Evolutionary conservation across 2,113 vertebrate genomes (phyloP).

Genomic region (Ammodytes marinus): DNA sequence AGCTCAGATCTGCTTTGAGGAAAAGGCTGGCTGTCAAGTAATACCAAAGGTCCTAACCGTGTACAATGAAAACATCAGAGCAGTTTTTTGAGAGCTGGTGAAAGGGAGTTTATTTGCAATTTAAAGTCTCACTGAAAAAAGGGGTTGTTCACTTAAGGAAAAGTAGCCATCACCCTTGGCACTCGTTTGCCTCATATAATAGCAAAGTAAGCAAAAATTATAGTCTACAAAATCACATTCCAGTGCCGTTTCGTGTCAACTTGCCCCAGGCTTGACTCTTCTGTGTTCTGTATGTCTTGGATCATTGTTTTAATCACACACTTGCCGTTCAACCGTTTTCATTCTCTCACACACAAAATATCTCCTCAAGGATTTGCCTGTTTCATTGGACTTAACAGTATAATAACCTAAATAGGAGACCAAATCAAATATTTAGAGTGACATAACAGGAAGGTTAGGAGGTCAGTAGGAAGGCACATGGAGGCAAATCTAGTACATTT

Average conservation of each 20-base stretch:
- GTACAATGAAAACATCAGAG: background rate
- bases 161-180: background rate
- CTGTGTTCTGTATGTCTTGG: background rate
- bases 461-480: conserved; percentile 15
- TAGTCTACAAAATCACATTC: background rate
- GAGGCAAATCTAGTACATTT: background rate
- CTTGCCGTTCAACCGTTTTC: background rate
- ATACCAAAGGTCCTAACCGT: background rate
- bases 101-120: background rate
- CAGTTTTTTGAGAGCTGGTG: background rate
- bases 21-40: background rate
- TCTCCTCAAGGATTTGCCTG: background rate
- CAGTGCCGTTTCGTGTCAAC: background rate
- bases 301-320: conserved; percentile 1
- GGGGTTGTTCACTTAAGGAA: background rate
- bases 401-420: background rate
- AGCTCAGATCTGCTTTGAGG: background rate
- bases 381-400: background rate
- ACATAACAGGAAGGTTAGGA: conserved; percentile 5
- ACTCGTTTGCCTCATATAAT: too few species aligned
- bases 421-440: background rate
- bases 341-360: background rate
- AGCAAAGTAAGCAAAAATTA: background rate
- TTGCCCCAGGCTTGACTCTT: background rate
- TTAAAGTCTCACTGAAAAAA: background rate